A percentile compares a stretch with the other conserved stretches of the same genome.
Evolutionary conservation across 1,140 invertebrate genomes (phyloP).

Genomic region (Trichogramma pretiosum): DNA sequence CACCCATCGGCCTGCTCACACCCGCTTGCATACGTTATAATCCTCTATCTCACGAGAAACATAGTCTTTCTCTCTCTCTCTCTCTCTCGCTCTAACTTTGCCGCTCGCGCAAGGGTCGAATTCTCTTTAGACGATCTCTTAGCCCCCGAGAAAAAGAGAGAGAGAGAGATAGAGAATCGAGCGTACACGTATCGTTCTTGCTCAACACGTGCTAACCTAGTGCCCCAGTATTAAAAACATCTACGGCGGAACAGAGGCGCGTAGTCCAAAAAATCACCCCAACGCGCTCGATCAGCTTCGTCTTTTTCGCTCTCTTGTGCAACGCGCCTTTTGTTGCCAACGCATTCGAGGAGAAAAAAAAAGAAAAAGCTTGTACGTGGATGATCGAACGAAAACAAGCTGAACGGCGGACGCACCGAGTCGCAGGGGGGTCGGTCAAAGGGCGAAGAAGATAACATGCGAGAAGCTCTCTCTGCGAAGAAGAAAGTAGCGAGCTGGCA

Average conservation of each 20-base stretch:
- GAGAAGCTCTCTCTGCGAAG: no score
- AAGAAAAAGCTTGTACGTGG: slow-evolving; percentile 8
- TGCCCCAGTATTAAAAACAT: slow-evolving; percentile 40
- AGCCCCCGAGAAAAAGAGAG: no score
- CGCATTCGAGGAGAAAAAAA: neutral
- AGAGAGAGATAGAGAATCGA: no score
- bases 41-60: neutral
- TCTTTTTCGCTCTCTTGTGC: slow-evolving; percentile 6
- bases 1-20: no score
- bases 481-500: neutral
- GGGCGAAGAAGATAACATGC: slow-evolving; percentile 10
- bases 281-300: neutral
- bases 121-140: no score
- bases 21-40: no score
- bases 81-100: neutral
- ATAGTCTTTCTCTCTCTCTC: neutral
- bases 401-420: neutral
- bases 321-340: slow-evolving; percentile 12
- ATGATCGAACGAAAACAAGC: slow-evolving; percentile 15
- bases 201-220: slow-evolving; percentile 36
- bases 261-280: neutral
- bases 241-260: no score
- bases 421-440: slow-evolving; percentile 1
- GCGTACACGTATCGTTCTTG: no score
- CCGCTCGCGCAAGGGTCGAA: no score